Base-by-base conservation (phyloP, 1,140 invertebrate species). In the Aphaenogaster ashmeadi region DNA sequence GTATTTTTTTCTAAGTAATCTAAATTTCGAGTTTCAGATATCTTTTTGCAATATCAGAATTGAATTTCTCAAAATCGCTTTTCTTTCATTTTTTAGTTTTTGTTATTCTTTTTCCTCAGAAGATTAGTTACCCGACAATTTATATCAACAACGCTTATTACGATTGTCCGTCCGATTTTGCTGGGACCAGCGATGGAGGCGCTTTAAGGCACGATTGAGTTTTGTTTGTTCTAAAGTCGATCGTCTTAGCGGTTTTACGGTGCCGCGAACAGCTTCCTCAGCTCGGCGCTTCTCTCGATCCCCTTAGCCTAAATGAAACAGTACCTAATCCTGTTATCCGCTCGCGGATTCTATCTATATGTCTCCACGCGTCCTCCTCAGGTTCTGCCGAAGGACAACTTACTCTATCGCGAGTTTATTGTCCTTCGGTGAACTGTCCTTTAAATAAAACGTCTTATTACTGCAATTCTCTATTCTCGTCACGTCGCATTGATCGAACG, bases 271-370 rank as follows among this genome's bases (percentile, higher is more conserved):
- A 81, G 47, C 78, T 81, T 56, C 9, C 79, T 56, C 67, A 44
- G 50, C n/a, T 33, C 38, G 36, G 38, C 47, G 38, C 69, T 84
- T 75, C 36, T 27, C 54, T 58, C 80, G 54, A 84, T 84, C 69
- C 80, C 80, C 33, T 75, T 75, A 74, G 54, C 44, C 80, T 84
- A 75, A 84, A 84, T 84, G 80, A 84, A 84, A 60, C 69, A 56
- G 67, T 50, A 84, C 33, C 80, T 84, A 84, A 84, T 84, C 78
- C 62, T 7, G 78, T 80, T 80, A 80, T 80, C 69, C 67, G 54
- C 15, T 58, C 67, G 69, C 66, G 21, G 27, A 83, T 41, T 83
- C 80, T 47, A 72, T 27, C 80, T 83, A 50, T 84, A 50, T 50
- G 66, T 60, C 41, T 47, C 13, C 27, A 72, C 52, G 27, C 52